phyloP scores from a whole-genome alignment of 2,113 vertebrate genomes.

The Phyllopteryx taeniolatus region DNA sequence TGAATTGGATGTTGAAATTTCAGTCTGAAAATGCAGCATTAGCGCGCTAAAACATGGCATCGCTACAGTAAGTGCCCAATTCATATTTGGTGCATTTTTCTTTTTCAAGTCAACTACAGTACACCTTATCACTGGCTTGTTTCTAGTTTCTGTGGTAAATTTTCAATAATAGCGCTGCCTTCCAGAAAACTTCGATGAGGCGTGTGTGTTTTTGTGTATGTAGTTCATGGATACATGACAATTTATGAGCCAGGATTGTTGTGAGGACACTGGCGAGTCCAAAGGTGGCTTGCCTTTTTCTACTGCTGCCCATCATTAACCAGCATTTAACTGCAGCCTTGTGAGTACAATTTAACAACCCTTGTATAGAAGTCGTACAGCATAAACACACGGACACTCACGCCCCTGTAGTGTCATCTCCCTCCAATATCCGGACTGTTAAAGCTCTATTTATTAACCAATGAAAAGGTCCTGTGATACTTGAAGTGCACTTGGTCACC shows the following conservation, averaged over 20 bases:
- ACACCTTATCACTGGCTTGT: too few relatives aligned
- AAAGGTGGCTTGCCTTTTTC: constrained; percentile 61
- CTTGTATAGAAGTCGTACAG: constrained; percentile 33
- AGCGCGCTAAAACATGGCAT: too few relatives aligned
- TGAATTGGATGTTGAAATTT: too few relatives aligned
- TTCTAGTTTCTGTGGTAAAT: too few relatives aligned
- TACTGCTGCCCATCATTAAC: constrained; percentile 69
- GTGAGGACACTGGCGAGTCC: constrained; percentile 66
- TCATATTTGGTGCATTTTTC: too few relatives aligned
- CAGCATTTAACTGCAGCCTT: constrained; percentile 71
- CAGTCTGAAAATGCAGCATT: too few relatives aligned
- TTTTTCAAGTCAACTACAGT: too few relatives aligned
- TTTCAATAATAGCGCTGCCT: too few relatives aligned
- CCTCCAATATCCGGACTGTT: constrained; percentile 49
- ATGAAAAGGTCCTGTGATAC: constrained; percentile 29
- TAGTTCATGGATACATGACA: constrained; percentile 40
- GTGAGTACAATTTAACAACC: constrained; percentile 69
- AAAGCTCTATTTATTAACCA: constrained; percentile 53
- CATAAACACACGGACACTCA: constrained; percentile 13
- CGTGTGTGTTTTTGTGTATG: not conserved
- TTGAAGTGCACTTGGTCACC: constrained; percentile 42
- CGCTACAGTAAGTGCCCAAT: too few relatives aligned
- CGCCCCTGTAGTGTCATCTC: constrained; percentile 5
- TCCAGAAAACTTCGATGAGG: too few relatives aligned
- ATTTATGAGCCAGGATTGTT: constrained; percentile 74